Evolutionary conservation across 2,888 invertebrate genomes (phyloP), one percentile per base, ranked within the genome.

Genomic region (Melanostoma mellinum): DNA sequence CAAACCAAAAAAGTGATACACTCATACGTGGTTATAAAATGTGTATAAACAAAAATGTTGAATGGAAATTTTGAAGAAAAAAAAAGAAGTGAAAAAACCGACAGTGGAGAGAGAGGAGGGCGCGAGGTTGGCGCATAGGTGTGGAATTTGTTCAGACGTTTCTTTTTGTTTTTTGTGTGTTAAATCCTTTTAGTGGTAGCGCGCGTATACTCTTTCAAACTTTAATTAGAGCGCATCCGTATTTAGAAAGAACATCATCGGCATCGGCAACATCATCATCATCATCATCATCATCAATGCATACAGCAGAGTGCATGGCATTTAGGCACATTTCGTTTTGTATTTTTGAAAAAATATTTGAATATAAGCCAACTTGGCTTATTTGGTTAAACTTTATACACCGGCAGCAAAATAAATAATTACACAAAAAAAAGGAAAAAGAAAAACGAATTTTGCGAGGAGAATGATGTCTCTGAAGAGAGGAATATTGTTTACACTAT

Each of bases 201-300:
- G 74, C 67, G 84, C 79, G 79, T 65, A 74, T 84, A 78, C 84
- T 84, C 84, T 84, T 79, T 79, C 71, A 79, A 84, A 84, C 79
- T 84, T 84, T 84, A 84, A 84, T 84, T 84, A 84, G 84, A 84
- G 84, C 84, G 84, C 79, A 84, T 84, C 84, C 84, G 84, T 75
- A 84, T 84, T 84, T 84, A 84, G 74, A 84, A 78, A 72, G 79
- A 79, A 74, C 84, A 79, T 84, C 84, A 75, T 75, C 84, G 79
- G 48, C 74, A 71, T 56, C 76, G 75, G 10, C 63, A 73, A 44
- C 52, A 52, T 55, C 50, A 61, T 61, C 76, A 71, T 48, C 68
- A 58, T 6, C 55, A 73, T 33, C 60, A 61, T 10, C 61, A 68
- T 48, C 73, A 74, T 38, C 76, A 71, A 48, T 42, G 72, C 52